phyloP scores from a whole-genome alignment of 2,113 vertebrate genomes.

The Zapornia atra region DNA sequence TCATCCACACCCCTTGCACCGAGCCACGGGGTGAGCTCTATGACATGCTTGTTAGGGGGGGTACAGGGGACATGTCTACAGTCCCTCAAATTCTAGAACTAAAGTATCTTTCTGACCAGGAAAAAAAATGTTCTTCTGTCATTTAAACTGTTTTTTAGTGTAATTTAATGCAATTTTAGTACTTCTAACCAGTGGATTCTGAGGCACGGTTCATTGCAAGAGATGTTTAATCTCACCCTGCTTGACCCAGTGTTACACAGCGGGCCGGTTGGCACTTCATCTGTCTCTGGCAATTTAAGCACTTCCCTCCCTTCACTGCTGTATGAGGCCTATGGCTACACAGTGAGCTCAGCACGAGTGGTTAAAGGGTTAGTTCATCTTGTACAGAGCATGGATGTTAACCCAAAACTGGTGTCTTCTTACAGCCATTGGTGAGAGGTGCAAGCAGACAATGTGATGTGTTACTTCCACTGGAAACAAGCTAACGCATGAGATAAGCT shows the following conservation, averaged over 20 bases:
- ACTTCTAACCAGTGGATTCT: not conserved
- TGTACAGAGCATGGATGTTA: not conserved
- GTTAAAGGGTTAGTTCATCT: not conserved
- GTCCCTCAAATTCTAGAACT: not conserved
- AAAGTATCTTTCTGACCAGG: not conserved
- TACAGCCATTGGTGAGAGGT: not conserved
- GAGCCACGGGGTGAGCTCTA: not conserved
- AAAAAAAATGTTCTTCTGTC: not conserved
- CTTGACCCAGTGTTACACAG: fast-evolving
- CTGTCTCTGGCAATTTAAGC: not conserved
- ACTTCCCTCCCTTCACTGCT: not conserved
- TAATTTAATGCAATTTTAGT: not conserved
- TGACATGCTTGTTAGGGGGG: not conserved
- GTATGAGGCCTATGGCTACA: not conserved
- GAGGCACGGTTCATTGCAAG: not conserved
- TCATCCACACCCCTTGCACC: not conserved
- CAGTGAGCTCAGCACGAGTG: not conserved
- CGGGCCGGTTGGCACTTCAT: not conserved
- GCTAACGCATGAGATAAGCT: not conserved
- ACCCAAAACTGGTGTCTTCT: not conserved
- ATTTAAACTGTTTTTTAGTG: not conserved
- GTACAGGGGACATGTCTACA: not conserved
- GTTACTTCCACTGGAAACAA: not conserved
- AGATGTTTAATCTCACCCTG: not conserved
- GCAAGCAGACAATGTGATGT: not conserved